Conservation (phyloP, 1,140 invertebrate genomes). For the Rhagoletis pomonella region DNA sequence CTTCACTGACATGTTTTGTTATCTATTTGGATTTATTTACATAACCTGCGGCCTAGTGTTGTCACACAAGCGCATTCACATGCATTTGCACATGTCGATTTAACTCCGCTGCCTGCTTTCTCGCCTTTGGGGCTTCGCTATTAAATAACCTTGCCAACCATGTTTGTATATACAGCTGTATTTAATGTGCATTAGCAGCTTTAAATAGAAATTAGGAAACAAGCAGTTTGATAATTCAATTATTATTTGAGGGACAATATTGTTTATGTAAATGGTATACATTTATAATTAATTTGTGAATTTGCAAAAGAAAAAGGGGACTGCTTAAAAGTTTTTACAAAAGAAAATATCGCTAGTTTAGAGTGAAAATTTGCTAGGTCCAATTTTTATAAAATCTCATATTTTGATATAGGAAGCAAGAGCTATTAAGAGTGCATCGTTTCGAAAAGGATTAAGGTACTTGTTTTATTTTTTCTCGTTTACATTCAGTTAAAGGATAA, state of each 20-base stretch:
- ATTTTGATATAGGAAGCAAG: too few relatives aligned
- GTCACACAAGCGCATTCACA: not conserved
- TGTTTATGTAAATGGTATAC: not conserved
- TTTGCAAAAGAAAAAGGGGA: too few relatives aligned
- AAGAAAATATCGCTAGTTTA: too few relatives aligned
- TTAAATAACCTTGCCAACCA: not conserved
- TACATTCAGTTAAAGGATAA: too few relatives aligned
- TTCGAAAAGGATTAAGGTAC: too few relatives aligned
- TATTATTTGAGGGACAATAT: not conserved
- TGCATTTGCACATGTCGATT: not conserved
- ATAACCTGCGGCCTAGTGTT: conserved; percentile 12
- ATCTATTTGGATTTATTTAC: conserved; percentile 12
- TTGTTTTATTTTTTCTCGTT: too few relatives aligned
- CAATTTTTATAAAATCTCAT: too few relatives aligned
- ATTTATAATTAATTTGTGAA: conserved; percentile 2
- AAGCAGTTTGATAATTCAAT: not conserved
- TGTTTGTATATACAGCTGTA: not conserved
- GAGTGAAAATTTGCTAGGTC: too few relatives aligned
- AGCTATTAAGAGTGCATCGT: too few relatives aligned
- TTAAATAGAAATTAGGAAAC: not conserved
- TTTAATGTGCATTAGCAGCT: not conserved
- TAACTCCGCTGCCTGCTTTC: not conserved
- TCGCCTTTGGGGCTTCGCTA: not conserved
- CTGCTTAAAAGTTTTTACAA: too few relatives aligned
- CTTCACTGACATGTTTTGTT: conserved; percentile 16